These are phyloP conservation scores for Phycodurus eques DNA, from an alignment of 2,113 vertebrate species.

Conservation along the genomic window DNA sequence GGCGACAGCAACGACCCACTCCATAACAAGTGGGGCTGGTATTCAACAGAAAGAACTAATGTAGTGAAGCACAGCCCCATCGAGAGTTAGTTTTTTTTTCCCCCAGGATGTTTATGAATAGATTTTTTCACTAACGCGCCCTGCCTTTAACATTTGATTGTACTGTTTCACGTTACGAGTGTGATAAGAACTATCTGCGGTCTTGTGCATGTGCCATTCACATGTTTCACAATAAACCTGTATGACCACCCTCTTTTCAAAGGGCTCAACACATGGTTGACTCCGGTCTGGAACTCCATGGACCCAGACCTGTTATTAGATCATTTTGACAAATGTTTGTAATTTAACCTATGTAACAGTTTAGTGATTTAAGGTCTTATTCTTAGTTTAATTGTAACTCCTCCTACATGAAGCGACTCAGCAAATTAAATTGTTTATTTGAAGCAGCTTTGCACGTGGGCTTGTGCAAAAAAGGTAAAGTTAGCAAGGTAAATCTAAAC, in stretches of 20 bases:
- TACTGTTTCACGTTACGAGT: not conserved
- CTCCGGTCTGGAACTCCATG: no score
- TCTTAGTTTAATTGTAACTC: no score
- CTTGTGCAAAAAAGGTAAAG: no score
- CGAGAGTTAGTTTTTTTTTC: not conserved
- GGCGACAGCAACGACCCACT: conserved; percentile 33
- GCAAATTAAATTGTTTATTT: no score
- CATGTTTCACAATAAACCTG: not conserved
- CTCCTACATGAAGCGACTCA: no score
- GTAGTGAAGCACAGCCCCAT: not conserved
- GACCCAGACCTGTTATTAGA: no score
- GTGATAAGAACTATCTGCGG: not conserved
- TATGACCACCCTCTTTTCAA: not conserved
- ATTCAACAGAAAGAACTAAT: conserved; percentile 17
- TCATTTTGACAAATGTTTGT: no score
- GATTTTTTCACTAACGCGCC: not conserved
- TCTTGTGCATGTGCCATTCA: not conserved
- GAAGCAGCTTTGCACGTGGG: no score
- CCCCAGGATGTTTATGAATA: not conserved
- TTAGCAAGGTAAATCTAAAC: no score
- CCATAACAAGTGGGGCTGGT: conserved; percentile 28
- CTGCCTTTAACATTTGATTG: not conserved
- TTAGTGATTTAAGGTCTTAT: no score
- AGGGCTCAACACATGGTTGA: not conserved
- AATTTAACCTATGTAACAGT: no score